A percentile compares a stretch with the other conserved stretches of the same genome.
phyloP scores from a whole-genome alignment of 2,888 invertebrate species.

The Trilocha varians region DNA sequence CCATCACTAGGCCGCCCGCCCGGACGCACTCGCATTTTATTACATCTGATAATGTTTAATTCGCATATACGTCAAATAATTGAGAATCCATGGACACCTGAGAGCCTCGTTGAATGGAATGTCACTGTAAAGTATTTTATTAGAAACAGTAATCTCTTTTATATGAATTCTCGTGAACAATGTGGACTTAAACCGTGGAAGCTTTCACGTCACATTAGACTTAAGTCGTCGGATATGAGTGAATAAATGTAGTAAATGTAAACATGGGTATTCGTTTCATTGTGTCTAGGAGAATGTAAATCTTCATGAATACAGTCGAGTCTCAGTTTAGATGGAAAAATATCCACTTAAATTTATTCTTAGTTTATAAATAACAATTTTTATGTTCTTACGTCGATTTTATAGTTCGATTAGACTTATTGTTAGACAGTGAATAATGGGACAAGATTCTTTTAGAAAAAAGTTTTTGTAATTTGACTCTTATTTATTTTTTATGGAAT shows the following conservation, averaged over 20 bases:
- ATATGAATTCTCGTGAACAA: conserved; percentile 25
- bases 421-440: not conserved
- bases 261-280: conserved; percentile 22
- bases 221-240: conserved; percentile 15
- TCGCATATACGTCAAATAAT: conserved; percentile 66
- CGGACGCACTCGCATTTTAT: conserved; percentile 58
- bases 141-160: conserved; percentile 27
- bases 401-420: not conserved
- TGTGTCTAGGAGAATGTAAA: conserved; percentile 16
- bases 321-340: conserved; percentile 21
- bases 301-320: conserved; percentile 18
- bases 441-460: not conserved
- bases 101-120: conserved; percentile 27
- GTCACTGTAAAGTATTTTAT: conserved; percentile 27
- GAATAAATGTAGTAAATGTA: conserved; percentile 19
- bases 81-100: conserved; percentile 36
- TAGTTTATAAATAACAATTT: not conserved
- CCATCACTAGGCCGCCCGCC: conserved; percentile 29
- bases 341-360: conserved; percentile 11
- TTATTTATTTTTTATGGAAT: not conserved
- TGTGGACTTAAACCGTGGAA: conserved; percentile 19
- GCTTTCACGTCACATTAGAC: conserved; percentile 15
- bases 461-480: not conserved
- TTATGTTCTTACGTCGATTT: not conserved
- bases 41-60: conserved; percentile 64